Evolutionary conservation across 2,797 vertebrate genomes (phyloP).

Genomic region (Anguilla obscura): DNA sequence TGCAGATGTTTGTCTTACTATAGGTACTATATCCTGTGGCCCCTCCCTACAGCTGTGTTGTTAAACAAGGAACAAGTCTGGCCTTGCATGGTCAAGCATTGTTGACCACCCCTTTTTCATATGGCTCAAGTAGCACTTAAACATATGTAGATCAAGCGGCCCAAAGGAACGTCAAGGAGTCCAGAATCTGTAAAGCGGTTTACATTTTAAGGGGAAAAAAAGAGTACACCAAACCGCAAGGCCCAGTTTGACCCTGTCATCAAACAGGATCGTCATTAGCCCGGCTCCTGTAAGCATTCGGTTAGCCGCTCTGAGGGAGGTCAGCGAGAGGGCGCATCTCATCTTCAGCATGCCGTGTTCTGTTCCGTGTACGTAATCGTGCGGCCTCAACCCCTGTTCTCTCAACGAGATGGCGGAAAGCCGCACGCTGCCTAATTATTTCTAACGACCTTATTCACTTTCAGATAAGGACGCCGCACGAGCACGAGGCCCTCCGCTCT

Average conservation of each 20-base stretch:
- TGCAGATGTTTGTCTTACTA: background rate
- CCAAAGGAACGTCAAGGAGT: background rate
- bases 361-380: background rate
- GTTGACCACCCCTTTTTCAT: background rate
- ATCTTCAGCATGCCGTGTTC: background rate
- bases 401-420: background rate
- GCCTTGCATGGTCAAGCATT: background rate
- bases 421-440: background rate
- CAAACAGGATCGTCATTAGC: slow-evolving; percentile 13
- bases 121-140: background rate
- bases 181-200: background rate
- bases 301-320: background rate
- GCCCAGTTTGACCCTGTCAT: background rate
- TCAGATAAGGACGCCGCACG: background rate
- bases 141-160: background rate
- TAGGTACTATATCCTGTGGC: background rate
- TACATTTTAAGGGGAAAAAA: background rate
- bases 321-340: background rate
- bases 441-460: background rate
- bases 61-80: slow-evolving; percentile 1
- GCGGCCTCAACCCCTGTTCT: background rate
- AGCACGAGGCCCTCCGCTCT: background rate
- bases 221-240: background rate
- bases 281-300: background rate
- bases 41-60: background rate